Evolutionary conservation across 2,113 vertebrate species (phyloP).

Genomic region (Motacilla alba): DNA sequence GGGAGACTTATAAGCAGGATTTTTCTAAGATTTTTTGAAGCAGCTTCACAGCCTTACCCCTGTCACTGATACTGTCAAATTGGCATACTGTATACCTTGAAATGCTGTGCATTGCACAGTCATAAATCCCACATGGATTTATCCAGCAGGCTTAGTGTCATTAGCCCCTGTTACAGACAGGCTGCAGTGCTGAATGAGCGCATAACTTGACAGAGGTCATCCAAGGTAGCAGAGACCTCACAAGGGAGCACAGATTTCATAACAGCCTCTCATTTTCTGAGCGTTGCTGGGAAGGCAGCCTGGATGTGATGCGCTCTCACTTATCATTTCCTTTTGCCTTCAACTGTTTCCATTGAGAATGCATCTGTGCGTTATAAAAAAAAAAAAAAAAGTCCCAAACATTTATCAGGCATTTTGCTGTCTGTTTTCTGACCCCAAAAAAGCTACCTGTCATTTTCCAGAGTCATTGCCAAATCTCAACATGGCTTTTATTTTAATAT

Average conservation of each 20-base stretch:
- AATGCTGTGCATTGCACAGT: neutral
- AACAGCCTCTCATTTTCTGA: slow-evolving; percentile 6
- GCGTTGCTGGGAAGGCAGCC: neutral
- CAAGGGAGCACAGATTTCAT: neutral
- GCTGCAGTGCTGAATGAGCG: neutral
- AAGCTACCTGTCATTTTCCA: slow-evolving; percentile 23
- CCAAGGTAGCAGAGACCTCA: slow-evolving; percentile 35
- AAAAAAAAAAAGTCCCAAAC: neutral
- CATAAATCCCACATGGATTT: slow-evolving; percentile 26
- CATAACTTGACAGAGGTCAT: slow-evolving; percentile 46
- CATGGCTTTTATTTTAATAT: neutral
- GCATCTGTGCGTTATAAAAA: neutral
- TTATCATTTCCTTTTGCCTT: neutral
- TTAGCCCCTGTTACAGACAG: neutral
- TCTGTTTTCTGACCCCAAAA: neutral
- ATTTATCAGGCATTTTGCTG: neutral
- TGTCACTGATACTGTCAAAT: slow-evolving; percentile 10
- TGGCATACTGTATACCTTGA: neutral
- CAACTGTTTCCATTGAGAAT: neutral
- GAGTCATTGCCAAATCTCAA: neutral
- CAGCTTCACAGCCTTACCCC: neutral
- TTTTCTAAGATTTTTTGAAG: neutral
- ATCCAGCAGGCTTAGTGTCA: slow-evolving; percentile 22
- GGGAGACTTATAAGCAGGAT: neutral
- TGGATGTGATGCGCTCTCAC: neutral